Evolutionary conservation across 2,888 invertebrate species (phyloP).

Genomic region (Notodonta ziczac): DNA sequence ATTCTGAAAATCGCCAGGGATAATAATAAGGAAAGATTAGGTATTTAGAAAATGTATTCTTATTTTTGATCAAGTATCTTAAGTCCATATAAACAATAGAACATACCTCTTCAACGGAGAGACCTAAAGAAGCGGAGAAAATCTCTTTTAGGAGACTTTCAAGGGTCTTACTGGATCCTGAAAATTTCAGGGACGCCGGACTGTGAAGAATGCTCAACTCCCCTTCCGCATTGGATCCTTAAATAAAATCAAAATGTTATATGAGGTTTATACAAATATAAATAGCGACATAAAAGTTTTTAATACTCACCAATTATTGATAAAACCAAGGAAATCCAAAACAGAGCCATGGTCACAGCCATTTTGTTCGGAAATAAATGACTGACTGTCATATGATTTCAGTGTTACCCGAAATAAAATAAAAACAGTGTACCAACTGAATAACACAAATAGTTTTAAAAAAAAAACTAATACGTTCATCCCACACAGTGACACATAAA

Average conservation of each 20-base stretch:
- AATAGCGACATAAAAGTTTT: conserved; percentile 6
- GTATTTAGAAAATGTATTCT: too few relatives aligned
- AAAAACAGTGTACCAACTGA: conserved; percentile 26
- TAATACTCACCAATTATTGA: conserved; percentile 68
- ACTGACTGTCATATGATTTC: conserved; percentile 78
- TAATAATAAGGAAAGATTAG: background rate
- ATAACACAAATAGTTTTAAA: conserved; percentile 5
- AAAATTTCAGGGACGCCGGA: conserved; percentile 88
- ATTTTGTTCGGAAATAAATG: conserved; percentile 63
- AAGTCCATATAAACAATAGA: background rate
- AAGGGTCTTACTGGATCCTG: conserved; percentile 85
- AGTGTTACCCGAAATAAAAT: conserved; percentile 54
- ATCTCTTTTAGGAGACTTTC: conserved; percentile 89
- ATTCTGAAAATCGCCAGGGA: conserved; percentile 61
- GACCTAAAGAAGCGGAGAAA: conserved; percentile 88
- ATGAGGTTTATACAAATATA: background rate
- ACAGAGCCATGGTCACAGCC: conserved; percentile 70
- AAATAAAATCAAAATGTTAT: conserved; percentile 24
- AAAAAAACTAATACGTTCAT: too few relatives aligned
- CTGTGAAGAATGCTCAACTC: conserved; percentile 88
- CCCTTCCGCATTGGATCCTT: conserved; percentile 84
- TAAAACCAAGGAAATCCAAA: conserved; percentile 67
- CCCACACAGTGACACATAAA: too few relatives aligned
- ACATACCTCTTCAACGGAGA: conserved; percentile 87
- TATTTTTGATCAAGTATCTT: background rate